Evolutionary conservation across 2,888 invertebrate species (phyloP).

Genomic region (Serrognathus titanus): DNA sequence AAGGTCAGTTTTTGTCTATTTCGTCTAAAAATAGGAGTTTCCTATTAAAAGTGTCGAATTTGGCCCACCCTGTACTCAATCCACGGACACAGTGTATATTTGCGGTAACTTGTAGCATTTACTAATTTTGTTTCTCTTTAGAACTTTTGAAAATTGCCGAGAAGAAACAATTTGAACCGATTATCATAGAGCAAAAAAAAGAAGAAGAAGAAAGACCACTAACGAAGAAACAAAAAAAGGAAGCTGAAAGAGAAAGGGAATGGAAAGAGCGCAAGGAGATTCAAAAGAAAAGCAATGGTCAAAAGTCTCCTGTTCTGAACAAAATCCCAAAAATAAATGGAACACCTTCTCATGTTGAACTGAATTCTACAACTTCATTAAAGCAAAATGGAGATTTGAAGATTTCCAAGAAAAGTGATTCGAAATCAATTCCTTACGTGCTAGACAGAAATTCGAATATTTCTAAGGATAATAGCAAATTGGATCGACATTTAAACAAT

Average conservation of each 20-base stretch:
- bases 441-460: constrained; percentile 10
- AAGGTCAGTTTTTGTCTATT: too few species aligned
- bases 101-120: constrained; percentile 4
- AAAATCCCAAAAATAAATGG: constrained; percentile 17
- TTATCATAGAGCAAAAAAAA: constrained; percentile 56
- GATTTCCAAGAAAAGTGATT: background rate
- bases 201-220: constrained; percentile 65
- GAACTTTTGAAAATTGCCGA: constrained; percentile 78
- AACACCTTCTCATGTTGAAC: background rate
- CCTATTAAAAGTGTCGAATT: too few species aligned
- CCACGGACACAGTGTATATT: too few species aligned
- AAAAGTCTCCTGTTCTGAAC: constrained; percentile 7
- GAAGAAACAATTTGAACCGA: constrained; percentile 77
- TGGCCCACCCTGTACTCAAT: too few species aligned
- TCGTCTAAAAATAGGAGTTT: too few species aligned
- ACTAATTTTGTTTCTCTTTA: constrained; percentile 36
- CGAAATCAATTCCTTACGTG: background rate
- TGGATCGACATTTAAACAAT: background rate
- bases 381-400: background rate
- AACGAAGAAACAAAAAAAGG: constrained; percentile 76
- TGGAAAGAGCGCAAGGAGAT: constrained; percentile 55
- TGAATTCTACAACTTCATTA: background rate
- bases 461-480: constrained; percentile 3
- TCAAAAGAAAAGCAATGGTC: constrained; percentile 15
- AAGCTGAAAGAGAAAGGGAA: constrained; percentile 70